These are phyloP conservation scores for Eupeodes latifasciatus DNA, from an alignment of 2,888 invertebrate species.

Conservation along the genomic window DNA sequence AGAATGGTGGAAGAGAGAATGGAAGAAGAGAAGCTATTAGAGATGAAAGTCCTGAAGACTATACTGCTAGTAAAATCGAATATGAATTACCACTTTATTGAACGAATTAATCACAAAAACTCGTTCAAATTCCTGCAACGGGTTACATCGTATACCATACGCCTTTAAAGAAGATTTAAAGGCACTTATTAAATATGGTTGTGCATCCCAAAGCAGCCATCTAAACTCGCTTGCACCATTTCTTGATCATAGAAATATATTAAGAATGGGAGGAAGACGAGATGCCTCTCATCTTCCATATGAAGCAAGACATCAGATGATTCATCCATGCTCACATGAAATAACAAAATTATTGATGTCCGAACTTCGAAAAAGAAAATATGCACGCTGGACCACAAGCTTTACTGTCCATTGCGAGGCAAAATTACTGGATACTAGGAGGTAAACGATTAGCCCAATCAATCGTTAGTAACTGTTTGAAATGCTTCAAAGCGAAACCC, in stretches of 20 bases:
- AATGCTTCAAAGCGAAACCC: slow-evolving; percentile 11
- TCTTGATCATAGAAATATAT: slow-evolving; percentile 1
- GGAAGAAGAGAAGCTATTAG: too few species aligned
- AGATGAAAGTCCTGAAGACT: too few species aligned
- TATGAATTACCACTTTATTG: too few species aligned
- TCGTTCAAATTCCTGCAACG: too few species aligned
- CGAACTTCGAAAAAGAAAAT: slow-evolving; percentile 8
- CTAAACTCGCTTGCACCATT: slow-evolving; percentile 8
- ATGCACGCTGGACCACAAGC: slow-evolving; percentile 10
- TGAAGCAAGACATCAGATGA: slow-evolving; percentile 27
- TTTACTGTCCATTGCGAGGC: not conserved
- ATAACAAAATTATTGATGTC: slow-evolving; percentile 10
- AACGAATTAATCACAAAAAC: too few species aligned
- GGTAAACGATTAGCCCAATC: slow-evolving; percentile 1
- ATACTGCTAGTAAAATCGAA: too few species aligned
- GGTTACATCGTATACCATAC: too few species aligned
- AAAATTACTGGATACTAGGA: not conserved
- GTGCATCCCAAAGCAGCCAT: too few species aligned
- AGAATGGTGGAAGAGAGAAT: too few species aligned
- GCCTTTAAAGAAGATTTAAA: too few species aligned
- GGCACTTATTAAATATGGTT: too few species aligned
- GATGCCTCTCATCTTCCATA: slow-evolving; percentile 15
- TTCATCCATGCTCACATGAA: slow-evolving; percentile 1
- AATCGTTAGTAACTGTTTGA: not conserved
- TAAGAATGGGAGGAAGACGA: slow-evolving; percentile 15